A percentile compares a stretch with the other conserved stretches of the same genome.
phyloP scores from a whole-genome alignment of 1,140 invertebrate species.

The Thaumetopoea pityocampa region DNA sequence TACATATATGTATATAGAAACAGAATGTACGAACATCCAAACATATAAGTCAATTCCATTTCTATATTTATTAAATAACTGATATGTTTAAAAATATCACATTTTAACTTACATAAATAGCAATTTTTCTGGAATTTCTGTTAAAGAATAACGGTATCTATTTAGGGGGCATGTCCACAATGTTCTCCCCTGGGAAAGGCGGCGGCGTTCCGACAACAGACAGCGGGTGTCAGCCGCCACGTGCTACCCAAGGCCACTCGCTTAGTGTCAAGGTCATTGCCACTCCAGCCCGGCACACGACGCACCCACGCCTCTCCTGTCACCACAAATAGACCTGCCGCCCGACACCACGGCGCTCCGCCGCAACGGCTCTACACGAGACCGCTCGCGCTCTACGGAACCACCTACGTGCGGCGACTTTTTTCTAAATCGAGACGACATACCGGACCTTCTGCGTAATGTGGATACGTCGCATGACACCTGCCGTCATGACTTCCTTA shows the following conservation, averaged over 20 bases:
- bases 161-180: constrained; percentile 57
- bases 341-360: constrained; percentile 50
- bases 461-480: too few species aligned
- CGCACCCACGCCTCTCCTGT: constrained; percentile 72
- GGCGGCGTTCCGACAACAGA: constrained; percentile 74
- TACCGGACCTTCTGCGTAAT: constrained; percentile 4
- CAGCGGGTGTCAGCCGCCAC: constrained; percentile 75
- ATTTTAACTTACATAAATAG: too few species aligned
- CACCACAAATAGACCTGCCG: constrained; percentile 72
- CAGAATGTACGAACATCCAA: too few species aligned
- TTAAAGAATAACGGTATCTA: constrained; percentile 11
- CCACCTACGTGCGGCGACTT: constrained; percentile 16
- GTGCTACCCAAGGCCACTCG: constrained; percentile 75
- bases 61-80: too few species aligned
- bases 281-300: constrained; percentile 71
- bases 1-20: too few species aligned
- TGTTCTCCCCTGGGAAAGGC: constrained; percentile 70
- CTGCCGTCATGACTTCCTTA: too few species aligned
- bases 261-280: constrained; percentile 75
- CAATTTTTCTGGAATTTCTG: too few species aligned
- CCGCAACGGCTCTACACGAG: constrained; percentile 41
- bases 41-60: too few species aligned
- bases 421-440: constrained; percentile 26
- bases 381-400: constrained; percentile 22
- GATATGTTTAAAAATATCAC: too few species aligned